Base-by-base conservation (phyloP, 2,113 vertebrate species). In the Parotia lawesii region DNA sequence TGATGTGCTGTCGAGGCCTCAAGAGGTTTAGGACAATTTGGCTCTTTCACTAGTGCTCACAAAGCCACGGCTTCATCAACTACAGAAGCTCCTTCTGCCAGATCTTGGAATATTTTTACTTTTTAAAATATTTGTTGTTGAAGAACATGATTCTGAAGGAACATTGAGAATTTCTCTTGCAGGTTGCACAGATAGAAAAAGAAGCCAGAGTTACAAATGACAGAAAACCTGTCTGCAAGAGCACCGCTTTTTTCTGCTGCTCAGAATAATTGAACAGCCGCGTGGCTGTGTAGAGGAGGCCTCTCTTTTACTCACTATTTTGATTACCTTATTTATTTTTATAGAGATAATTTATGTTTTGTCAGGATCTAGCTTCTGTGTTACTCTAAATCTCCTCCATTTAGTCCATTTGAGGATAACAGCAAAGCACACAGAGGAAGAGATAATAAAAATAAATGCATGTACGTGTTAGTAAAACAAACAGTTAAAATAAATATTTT, bases 301-400 rank as follows among this genome's bases (percentile, higher is more conserved):
- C 53, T 90, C 48, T 86, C 37, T 62, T 62, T 84, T 80, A 56
- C 45, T 47, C 56, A 5, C 40, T 50, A 1, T 85, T 95, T 87
- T 89, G 77, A 78, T 91, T 47, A 48, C 33, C 40, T 88, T 80
- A 44, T 86, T 93, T 78, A 89, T 92, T 91, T 85, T 75, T 61
- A 44, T 48, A n/a, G 38, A 62, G n/a, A 16, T 78, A 57, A 87
- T 58, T 89, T 75, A 51, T 92, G 38, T 79, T 94, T 87, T 95
- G 60, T 70, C 23, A 93, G 53, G 56, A 81, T 28, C 37, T 17
- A 69, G 9, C 7, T 75, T 53, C 12, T n/a, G 4, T 35, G 8
- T 69, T 85, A 28, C 33, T 72, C 58, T 65, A 35, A 54, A 29
- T 71, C 60, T 86, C 37, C 57, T 44, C 62, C 50, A n/a, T 17